Evolutionary conservation across 23 tunicate genomes (phyloP).

Genomic region (Oikopleura dioica): DNA sequence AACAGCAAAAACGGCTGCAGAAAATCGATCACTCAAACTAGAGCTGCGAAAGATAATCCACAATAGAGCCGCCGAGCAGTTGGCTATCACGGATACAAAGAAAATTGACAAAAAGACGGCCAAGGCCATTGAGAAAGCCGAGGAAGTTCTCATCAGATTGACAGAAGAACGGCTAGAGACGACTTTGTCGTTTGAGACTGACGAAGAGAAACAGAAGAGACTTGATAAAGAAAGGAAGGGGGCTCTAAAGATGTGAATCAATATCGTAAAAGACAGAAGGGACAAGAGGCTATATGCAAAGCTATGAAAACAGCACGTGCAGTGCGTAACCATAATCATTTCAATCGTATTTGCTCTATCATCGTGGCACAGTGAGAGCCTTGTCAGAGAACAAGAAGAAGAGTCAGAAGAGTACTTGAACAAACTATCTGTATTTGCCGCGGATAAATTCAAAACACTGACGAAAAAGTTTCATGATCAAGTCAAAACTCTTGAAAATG

Average conservation of each 20-base stretch:
- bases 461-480: neutral
- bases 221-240: neutral
- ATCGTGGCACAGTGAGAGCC: too few species aligned
- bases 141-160: neutral
- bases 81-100: neutral
- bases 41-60: neutral
- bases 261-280: too few species aligned
- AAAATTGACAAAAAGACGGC: neutral
- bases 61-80: neutral
- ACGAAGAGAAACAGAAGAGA: neutral
- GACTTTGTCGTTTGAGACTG: neutral
- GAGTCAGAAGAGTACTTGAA: neutral
- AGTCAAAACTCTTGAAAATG: neutral
- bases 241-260: too few species aligned
- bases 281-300: too few species aligned
- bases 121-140: neutral
- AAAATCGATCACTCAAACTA: neutral
- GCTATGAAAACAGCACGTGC: too few species aligned
- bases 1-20: too few species aligned
- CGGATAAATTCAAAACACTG: neutral
- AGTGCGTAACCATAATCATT: too few species aligned
- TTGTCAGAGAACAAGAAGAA: too few species aligned
- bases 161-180: neutral
- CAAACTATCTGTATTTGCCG: neutral
- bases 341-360: too few species aligned